Evolutionary conservation across 2,888 invertebrate species (phyloP), one percentile per base, ranked within the genome.

Genomic region (Drosophila subsilvestris): DNA sequence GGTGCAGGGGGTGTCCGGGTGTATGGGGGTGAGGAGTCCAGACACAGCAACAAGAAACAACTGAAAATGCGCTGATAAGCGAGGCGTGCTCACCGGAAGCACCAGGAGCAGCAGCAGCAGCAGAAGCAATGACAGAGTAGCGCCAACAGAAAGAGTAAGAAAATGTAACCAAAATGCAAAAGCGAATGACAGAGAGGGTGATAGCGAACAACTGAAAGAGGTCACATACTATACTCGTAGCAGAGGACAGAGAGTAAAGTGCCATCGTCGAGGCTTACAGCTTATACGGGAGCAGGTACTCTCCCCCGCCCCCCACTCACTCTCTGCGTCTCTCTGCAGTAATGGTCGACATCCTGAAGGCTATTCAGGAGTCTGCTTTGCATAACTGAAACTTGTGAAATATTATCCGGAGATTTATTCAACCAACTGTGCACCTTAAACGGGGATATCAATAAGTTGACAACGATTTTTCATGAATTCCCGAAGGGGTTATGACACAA

Each of bases 31-130:
- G 72, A 37, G 56, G 54, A 48, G 47, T 56, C 63, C 58, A 63
- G 60, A 50, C 42, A 45, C 57, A 51, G 43, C 51, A 51, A 42
- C 49, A 47, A 67, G 47, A 53, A 55, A 71, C 55, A 80, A 75
- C 85, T 78, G 86, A 74, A 79, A 80, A 80, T 75, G 65, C 76
- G 80, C 72, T 78, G 87, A 85, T 87, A 85, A 85, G 80, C 74
- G 75, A 78, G 87, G 80, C 77, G 82, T 82, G 70, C 73, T 70
- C 76, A 82, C 77, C 85, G 87, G 85, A 84, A 80, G 77, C 69
- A 18, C 42, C 9, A n/a, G 54, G 25, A 54, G 25, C 57, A 65
- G 25, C 47, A 18, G 45, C n/a, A 27, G 22, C 44, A 18, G 29
- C 44, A 14, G 32, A 10, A 32, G 32, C 32, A 37, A 14, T 37